These are phyloP conservation scores for Corvus cornix DNA, from an alignment of 2,113 vertebrate species.

Conservation along the genomic window DNA sequence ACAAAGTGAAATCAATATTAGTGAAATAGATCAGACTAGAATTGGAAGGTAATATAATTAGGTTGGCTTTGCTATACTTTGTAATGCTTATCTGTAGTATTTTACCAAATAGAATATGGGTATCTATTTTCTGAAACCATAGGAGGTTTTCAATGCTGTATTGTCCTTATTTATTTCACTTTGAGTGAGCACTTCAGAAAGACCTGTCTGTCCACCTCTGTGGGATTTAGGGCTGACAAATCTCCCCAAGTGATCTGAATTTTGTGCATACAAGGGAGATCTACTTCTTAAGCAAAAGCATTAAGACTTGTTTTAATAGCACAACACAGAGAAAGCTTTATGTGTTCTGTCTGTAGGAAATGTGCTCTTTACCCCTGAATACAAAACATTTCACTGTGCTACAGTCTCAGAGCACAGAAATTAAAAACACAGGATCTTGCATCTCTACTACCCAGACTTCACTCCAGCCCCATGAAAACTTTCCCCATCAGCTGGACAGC, in stretches of 20 bases:
- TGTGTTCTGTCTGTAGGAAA: background rate
- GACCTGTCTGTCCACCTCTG: background rate
- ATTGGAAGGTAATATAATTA: slow-evolving; percentile 68
- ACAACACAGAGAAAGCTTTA: background rate
- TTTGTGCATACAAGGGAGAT: background rate
- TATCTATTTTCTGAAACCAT: slow-evolving; percentile 31
- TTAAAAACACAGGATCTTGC: background rate
- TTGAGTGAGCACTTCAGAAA: background rate
- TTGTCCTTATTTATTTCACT: slow-evolving; percentile 20
- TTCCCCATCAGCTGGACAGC: background rate
- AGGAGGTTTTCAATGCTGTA: slow-evolving; percentile 17
- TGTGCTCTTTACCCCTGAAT: background rate
- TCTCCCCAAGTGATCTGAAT: background rate
- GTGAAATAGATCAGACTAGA: slow-evolving; percentile 59
- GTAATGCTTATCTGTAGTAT: slow-evolving; percentile 56
- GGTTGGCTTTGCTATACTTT: slow-evolving; percentile 45
- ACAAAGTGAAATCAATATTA: slow-evolving; percentile 70
- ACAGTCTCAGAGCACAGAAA: background rate
- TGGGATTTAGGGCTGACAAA: background rate
- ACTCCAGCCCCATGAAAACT: background rate
- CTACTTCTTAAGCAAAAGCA: slow-evolving; percentile 2
- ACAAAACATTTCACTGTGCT: background rate
- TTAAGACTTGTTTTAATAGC: background rate
- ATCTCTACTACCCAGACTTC: background rate
- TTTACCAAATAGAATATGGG: slow-evolving; percentile 12